Evolutionary conservation across 2,888 invertebrate species (phyloP).

Genomic region (Branchellion lobata): DNA sequence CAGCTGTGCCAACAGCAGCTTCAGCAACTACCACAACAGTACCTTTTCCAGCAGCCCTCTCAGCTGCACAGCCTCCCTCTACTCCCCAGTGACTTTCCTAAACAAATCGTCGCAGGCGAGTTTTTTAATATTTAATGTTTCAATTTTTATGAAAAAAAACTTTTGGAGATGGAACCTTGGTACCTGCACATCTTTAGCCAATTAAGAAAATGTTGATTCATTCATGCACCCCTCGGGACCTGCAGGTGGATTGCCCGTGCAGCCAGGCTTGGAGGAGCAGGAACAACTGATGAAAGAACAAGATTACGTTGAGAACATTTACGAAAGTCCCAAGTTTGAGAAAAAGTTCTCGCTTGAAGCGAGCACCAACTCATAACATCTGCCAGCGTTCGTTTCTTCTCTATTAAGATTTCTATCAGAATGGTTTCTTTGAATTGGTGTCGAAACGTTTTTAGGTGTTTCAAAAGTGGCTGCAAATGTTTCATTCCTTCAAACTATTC

Average conservation of each 20-base stretch:
- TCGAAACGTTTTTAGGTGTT: too few species aligned
- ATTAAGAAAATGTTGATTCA: too few species aligned
- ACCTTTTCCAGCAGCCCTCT: background rate
- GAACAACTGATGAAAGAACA: background rate
- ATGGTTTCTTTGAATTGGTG: too few species aligned
- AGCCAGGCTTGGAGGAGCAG: background rate
- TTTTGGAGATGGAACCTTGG: too few species aligned
- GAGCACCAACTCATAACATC: background rate
- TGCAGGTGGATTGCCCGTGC: too few species aligned
- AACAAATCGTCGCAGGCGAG: background rate
- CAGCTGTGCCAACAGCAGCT: background rate
- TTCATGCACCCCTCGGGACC: too few species aligned
- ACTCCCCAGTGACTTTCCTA: background rate
- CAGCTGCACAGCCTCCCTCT: background rate
- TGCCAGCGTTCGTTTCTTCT: background rate
- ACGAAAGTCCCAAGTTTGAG: slow-evolving; percentile 37
- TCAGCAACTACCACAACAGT: background rate
- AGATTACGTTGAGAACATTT: slow-evolving; percentile 19
- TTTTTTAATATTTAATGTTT: too few species aligned
- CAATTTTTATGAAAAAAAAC: too few species aligned
- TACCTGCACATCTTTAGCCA: too few species aligned
- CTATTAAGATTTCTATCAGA: too few species aligned
- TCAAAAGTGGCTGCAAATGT: too few species aligned
- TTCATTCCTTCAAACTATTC: too few species aligned
- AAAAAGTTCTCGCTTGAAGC: slow-evolving; percentile 23